Percentiles rank a stretch among this genome's conserved stretches.
phyloP scores from a whole-genome alignment of 2,797 vertebrate genomes.

The Micropoecilia bifurca region DNA sequence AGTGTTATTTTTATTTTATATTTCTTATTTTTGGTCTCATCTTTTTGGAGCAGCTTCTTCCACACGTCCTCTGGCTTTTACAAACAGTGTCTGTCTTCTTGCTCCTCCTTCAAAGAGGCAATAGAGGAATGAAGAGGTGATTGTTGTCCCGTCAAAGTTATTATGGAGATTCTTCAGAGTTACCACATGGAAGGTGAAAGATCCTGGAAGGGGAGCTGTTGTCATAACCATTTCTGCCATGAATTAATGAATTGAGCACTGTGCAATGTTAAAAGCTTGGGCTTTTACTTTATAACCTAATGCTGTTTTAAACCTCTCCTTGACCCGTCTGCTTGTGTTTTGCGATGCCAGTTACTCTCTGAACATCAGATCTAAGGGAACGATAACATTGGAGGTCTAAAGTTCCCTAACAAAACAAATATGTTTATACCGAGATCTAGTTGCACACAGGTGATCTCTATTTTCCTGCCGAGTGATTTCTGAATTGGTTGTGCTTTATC shows the following conservation, averaged over 20 bases:
- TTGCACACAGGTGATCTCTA: neutral
- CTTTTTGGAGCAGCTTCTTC: neutral
- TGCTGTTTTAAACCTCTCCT: neutral
- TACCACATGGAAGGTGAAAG: neutral
- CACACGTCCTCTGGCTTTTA: neutral
- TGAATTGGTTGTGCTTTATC: neutral
- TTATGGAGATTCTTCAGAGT: neutral
- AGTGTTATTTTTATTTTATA: too few species aligned
- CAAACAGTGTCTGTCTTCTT: neutral
- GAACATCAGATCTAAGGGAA: neutral
- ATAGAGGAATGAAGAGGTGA: neutral
- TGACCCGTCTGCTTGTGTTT: neutral
- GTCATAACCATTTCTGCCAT: neutral
- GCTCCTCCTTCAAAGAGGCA: neutral
- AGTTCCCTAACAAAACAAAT: neutral
- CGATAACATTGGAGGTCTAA: neutral
- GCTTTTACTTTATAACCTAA: neutral
- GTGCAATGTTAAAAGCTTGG: neutral
- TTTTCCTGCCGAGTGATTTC: neutral
- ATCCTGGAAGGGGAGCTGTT: neutral
- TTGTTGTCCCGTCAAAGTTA: neutral
- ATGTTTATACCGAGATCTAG: neutral
- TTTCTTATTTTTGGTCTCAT: neutral
- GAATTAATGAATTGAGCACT: neutral
- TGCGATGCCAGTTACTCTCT: neutral